Evolutionary conservation across 2,888 invertebrate species (phyloP).

Genomic region (Cataglyphis albicans): DNA sequence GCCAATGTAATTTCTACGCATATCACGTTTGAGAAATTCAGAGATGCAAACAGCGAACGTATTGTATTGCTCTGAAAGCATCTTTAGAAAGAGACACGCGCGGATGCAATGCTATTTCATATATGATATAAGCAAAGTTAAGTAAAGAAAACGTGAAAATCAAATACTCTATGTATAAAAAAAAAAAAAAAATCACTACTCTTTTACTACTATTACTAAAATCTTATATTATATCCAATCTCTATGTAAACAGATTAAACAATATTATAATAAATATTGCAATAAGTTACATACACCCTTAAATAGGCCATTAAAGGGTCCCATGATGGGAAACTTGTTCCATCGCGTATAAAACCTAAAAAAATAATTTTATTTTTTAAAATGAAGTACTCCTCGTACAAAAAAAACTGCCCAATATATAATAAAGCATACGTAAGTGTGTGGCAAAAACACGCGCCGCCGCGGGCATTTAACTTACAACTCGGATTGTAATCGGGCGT

Average conservation of each 20-base stretch:
- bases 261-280: background rate
- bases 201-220: background rate
- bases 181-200: background rate
- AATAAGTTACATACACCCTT: background rate
- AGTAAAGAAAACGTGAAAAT: background rate
- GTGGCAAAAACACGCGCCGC: background rate
- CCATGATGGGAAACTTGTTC: background rate
- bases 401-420: background rate
- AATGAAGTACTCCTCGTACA: background rate
- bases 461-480: background rate
- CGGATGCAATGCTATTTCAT: background rate
- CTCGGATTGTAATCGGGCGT: constrained; percentile 24
- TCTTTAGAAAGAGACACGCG: background rate
- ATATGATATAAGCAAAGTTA: background rate
- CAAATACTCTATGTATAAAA: no score
- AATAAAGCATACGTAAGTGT: background rate
- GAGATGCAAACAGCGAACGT: constrained; percentile 31
- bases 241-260: background rate
- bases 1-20: constrained; percentile 28
- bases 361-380: background rate
- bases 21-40: constrained; percentile 49
- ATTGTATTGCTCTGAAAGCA: constrained; percentile 29
- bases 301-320: background rate
- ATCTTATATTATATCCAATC: background rate
- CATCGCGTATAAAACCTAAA: background rate